Percentiles rank a stretch among this genome's conserved stretches.
These are phyloP conservation scores for Bostrychus sinensis DNA, from an alignment of 2,113 vertebrate species.

Conservation along the genomic window DNA sequence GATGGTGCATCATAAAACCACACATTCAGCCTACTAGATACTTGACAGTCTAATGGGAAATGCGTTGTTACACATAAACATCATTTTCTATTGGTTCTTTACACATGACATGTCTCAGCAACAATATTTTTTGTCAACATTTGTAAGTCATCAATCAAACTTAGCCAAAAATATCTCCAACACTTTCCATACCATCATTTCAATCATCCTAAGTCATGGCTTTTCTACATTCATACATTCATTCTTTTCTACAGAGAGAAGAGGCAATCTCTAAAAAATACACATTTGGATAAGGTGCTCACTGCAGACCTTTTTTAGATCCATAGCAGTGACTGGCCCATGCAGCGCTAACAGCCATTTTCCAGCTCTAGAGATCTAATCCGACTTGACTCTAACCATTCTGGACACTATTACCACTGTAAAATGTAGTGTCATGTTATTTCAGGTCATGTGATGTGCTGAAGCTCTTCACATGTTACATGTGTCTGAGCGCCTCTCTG, in stretches of 20 bases:
- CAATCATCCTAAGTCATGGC: too few relatives aligned
- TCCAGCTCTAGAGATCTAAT: not conserved
- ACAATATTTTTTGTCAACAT: too few relatives aligned
- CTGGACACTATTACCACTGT: not conserved
- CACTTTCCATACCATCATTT: slow-evolving; percentile 7
- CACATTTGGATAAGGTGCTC: not conserved
- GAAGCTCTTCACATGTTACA: slow-evolving; percentile 19
- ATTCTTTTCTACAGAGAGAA: too few relatives aligned
- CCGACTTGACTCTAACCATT: too few relatives aligned
- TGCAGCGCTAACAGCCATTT: too few relatives aligned
- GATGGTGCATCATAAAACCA: slow-evolving; percentile 32
- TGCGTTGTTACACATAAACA: slow-evolving; percentile 22
- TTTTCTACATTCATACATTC: not conserved
- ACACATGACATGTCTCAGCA: not conserved
- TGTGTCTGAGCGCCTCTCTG: slow-evolving; percentile 3
- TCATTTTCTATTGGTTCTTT: slow-evolving; percentile 18
- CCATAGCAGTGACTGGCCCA: not conserved
- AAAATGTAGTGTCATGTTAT: not conserved
- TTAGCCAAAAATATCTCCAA: not conserved
- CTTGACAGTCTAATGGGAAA: slow-evolving; percentile 11
- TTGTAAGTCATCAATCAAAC: too few relatives aligned
- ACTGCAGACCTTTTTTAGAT: not conserved
- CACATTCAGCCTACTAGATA: slow-evolving; percentile 21
- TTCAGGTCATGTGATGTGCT: not conserved
- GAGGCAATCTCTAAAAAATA: not conserved